phyloP scores from a whole-genome alignment of 1,140 invertebrate species.

The Cherax quadricarinatus region DNA sequence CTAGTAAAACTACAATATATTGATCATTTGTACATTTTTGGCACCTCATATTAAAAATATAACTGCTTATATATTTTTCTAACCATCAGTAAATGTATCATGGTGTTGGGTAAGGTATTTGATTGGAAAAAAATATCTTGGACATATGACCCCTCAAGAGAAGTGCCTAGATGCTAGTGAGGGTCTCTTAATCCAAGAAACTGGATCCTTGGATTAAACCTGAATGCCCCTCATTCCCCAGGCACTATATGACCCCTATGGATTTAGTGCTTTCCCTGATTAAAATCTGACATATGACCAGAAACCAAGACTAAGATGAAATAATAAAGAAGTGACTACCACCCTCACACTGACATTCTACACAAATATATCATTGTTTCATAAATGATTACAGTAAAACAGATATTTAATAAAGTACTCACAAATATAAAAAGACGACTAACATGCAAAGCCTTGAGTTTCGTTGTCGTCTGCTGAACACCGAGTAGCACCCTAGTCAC shows the following conservation, averaged over 20 bases:
- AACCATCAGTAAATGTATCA: not conserved
- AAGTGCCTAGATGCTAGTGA: too few relatives aligned
- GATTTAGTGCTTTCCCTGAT: not conserved
- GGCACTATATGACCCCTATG: too few relatives aligned
- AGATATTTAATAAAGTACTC: not conserved
- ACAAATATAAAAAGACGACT: constrained; percentile 9
- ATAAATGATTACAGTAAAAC: constrained; percentile 7
- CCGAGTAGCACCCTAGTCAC: constrained; percentile 39
- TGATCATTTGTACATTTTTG: constrained; percentile 63
- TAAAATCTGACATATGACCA: constrained; percentile 44
- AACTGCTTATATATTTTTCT: constrained; percentile 27
- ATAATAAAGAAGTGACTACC: not conserved
- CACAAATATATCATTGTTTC: constrained; percentile 3
- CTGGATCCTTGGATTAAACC: too few relatives aligned
- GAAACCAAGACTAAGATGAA: constrained; percentile 29
- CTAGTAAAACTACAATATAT: constrained; percentile 49
- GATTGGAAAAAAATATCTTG: not conserved
- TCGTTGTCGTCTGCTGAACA: constrained; percentile 45
- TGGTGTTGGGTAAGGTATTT: not conserved
- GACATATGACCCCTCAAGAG: too few relatives aligned
- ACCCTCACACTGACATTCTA: constrained; percentile 35
- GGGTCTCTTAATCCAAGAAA: too few relatives aligned
- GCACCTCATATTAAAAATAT: constrained; percentile 61
- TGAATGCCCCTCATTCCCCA: too few relatives aligned
- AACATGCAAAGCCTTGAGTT: constrained; percentile 39